Percentiles rank a stretch among this genome's conserved stretches.
Evolutionary conservation across 2,113 vertebrate genomes (phyloP).

Genomic region (Motacilla alba): DNA sequence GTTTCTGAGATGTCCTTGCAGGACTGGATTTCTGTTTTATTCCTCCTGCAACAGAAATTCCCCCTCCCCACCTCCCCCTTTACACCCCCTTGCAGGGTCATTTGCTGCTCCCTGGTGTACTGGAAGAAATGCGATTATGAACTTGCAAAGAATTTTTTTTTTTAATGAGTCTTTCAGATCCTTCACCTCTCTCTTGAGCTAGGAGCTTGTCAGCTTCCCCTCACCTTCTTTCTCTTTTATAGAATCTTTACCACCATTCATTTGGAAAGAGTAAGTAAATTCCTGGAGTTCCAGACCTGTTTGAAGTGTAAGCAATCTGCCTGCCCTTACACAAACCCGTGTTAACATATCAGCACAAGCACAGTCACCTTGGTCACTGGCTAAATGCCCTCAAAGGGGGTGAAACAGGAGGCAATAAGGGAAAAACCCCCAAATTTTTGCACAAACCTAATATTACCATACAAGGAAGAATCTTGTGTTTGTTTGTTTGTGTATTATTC

Average conservation of each 20-base stretch:
- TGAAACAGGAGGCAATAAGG: background rate
- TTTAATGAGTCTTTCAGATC: slow-evolving; percentile 18
- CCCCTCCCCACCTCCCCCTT: background rate
- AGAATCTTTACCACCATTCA: slow-evolving; percentile 37
- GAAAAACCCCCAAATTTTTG: background rate
- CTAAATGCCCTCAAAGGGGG: background rate
- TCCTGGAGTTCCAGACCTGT: background rate
- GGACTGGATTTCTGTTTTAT: background rate
- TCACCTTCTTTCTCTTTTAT: background rate
- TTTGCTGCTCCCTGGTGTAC: background rate
- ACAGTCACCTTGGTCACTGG: background rate
- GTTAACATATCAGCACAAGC: background rate
- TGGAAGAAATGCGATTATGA: background rate
- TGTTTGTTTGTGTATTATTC: background rate
- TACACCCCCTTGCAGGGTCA: slow-evolving; percentile 1
- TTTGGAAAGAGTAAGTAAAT: slow-evolving; percentile 52
- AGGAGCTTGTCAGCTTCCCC: background rate
- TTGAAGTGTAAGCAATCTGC: slow-evolving; percentile 36
- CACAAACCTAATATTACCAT: background rate
- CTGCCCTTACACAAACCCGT: background rate
- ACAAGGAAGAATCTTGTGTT: background rate
- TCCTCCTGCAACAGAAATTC: background rate
- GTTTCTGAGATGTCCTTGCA: background rate
- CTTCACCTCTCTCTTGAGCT: slow-evolving; percentile 45
- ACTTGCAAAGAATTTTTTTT: slow-evolving; percentile 21